Percentiles rank a stretch among this genome's conserved stretches.
Evolutionary conservation across 2,797 vertebrate species (phyloP).

Genomic region (Chrosomus eos): DNA sequence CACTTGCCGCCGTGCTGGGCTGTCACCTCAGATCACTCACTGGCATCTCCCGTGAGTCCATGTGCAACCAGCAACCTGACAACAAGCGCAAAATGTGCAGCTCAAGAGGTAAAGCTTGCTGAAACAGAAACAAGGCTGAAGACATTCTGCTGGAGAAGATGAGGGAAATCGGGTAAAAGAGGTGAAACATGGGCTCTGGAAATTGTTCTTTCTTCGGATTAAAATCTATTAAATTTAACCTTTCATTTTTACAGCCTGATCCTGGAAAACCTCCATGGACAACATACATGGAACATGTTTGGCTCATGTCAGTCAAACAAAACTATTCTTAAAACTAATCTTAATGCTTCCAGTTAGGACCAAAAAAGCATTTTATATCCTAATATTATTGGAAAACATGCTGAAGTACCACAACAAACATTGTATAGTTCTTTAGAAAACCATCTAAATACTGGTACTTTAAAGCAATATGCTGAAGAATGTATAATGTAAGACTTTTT

Average conservation of each 20-base stretch:
- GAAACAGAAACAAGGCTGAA: slow-evolving; percentile 49
- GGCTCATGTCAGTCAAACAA: background rate
- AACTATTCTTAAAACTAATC: background rate
- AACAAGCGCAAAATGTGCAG: slow-evolving; percentile 59
- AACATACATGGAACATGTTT: background rate
- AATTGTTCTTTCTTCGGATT: background rate
- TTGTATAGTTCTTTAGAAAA: background rate
- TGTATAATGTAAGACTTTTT: background rate
- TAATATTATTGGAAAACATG: background rate
- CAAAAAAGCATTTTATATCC: background rate
- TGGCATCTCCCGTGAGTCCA: slow-evolving; percentile 49
- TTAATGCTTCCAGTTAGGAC: background rate
- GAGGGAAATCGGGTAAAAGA: slow-evolving; percentile 18
- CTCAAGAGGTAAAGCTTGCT: slow-evolving; percentile 42
- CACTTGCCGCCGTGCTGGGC: slow-evolving; percentile 60
- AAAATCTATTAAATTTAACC: background rate
- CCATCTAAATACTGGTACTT: background rate
- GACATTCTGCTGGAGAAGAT: slow-evolving; percentile 13
- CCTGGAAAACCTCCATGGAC: background rate
- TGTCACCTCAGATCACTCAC: slow-evolving; percentile 74
- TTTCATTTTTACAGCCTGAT: background rate
- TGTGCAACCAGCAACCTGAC: slow-evolving; percentile 70
- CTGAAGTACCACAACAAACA: background rate
- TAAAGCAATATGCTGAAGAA: background rate
- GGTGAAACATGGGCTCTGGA: slow-evolving; percentile 29